Conservation (phyloP, 2,888 invertebrate genomes). For the Serripes groenlandicus region DNA sequence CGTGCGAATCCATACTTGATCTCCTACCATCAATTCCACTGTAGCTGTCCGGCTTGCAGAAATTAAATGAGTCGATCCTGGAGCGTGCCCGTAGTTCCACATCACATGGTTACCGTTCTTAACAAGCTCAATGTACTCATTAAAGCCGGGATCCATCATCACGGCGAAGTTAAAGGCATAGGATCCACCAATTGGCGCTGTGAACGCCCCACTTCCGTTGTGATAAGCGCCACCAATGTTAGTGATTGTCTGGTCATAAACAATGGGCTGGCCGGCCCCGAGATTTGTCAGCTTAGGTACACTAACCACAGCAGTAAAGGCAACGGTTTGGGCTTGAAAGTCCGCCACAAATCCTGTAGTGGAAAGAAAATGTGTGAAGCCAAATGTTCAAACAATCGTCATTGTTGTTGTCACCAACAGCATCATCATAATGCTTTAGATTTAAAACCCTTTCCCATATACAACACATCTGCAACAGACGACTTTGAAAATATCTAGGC, state of each 20-base stretch:
- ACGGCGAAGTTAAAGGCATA: conserved; percentile 32
- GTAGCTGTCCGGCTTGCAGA: conserved; percentile 17
- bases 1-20: conserved; percentile 15
- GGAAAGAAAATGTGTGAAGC: too few species aligned
- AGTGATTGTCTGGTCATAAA: conserved; percentile 22
- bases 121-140: conserved; percentile 25
- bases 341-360: neutral
- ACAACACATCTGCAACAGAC: too few species aligned
- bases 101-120: conserved; percentile 32
- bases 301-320: conserved; percentile 19
- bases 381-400: too few species aligned
- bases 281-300: conserved; percentile 18
- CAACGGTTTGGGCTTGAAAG: neutral
- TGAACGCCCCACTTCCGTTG: conserved; percentile 11
- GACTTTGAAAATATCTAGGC: too few species aligned
- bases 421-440: too few species aligned
- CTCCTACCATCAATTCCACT: neutral
- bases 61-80: conserved; percentile 13
- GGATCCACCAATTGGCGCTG: conserved; percentile 9
- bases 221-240: conserved; percentile 20
- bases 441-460: too few species aligned
- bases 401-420: too few species aligned
- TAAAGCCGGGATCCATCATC: conserved; percentile 25
- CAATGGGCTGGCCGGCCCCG: conserved; percentile 10
- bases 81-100: conserved; percentile 33